Evolutionary conservation across 1,140 invertebrate species (phyloP).

Genomic region (Delia radicum): DNA sequence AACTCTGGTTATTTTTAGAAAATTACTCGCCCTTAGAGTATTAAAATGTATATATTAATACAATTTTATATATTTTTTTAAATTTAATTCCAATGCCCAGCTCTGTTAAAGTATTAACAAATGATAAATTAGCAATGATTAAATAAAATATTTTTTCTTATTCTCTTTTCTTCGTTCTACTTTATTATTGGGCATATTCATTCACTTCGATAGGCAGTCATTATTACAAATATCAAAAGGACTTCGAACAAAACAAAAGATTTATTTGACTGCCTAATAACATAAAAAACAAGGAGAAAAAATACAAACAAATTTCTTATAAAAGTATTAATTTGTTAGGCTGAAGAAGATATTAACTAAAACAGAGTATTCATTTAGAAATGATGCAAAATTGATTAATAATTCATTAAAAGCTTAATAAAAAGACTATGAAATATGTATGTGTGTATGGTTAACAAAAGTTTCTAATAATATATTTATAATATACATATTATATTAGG

Average conservation of each 20-base stretch:
- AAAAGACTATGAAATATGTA: no score
- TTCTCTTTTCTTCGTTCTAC: not conserved
- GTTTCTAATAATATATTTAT: no score
- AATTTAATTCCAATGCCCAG: no score
- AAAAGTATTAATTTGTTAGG: not conserved
- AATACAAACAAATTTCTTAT: no score
- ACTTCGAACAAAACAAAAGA: not conserved
- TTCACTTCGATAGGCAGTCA: not conserved
- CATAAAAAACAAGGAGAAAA: no score
- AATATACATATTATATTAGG: no score
- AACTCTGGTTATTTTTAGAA: no score
- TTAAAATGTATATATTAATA: no score
- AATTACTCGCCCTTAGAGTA: no score
- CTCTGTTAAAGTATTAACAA: conserved; percentile 18
- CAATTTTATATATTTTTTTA: no score
- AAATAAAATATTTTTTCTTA: conserved; percentile 10
- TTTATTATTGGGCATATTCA: conserved; percentile 13
- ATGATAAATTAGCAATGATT: conserved; percentile 23
- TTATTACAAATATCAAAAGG: no score
- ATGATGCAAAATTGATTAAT: not conserved
- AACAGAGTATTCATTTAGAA: not conserved
- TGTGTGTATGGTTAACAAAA: no score
- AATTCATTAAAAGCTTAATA: not conserved
- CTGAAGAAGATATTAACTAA: not conserved
- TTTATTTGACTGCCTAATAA: conserved; percentile 18